phyloP scores from a whole-genome alignment of 2,113 vertebrate genomes.

The Mormyrus iriodes region DNA sequence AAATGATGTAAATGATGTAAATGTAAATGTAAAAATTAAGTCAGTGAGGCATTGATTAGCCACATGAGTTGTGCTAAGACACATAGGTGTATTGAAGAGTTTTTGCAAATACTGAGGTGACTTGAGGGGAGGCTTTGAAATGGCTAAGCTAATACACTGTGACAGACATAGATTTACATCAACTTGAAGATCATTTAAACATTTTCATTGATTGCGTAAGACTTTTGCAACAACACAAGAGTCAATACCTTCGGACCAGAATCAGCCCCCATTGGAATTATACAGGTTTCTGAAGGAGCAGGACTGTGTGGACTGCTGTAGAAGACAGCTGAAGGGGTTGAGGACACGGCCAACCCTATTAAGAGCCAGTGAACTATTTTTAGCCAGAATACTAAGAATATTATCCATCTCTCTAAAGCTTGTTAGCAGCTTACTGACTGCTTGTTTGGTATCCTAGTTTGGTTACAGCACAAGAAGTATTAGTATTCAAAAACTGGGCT shows the following conservation, averaged over 20 bases:
- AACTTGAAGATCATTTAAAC: background rate
- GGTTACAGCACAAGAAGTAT: conserved; percentile 18
- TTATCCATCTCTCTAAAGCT: conserved; percentile 37
- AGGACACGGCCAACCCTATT: conserved; percentile 44
- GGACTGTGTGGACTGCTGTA: background rate
- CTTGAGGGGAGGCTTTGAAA: background rate
- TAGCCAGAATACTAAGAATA: conserved; percentile 33
- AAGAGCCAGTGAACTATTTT: conserved; percentile 35
- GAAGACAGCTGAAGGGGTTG: conserved; percentile 22
- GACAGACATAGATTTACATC: background rate
- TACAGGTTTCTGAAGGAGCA: background rate
- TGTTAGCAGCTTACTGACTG: conserved; percentile 34
- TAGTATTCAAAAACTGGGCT: background rate
- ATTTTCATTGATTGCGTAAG: background rate
- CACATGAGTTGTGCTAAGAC: too few species aligned
- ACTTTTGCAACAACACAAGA: background rate
- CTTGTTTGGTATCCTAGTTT: conserved; percentile 25
- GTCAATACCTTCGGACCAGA: background rate
- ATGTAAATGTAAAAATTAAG: too few species aligned
- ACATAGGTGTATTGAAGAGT: too few species aligned
- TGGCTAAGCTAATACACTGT: background rate
- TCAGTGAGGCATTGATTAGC: too few species aligned
- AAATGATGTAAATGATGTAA: too few species aligned
- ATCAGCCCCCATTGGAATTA: background rate
- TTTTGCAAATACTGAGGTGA: too few species aligned